A percentile compares a stretch with the other conserved stretches of the same genome.
phyloP scores from a whole-genome alignment of 92 coral and sea anemone genomes.

The Bergia sp. region DNA sequence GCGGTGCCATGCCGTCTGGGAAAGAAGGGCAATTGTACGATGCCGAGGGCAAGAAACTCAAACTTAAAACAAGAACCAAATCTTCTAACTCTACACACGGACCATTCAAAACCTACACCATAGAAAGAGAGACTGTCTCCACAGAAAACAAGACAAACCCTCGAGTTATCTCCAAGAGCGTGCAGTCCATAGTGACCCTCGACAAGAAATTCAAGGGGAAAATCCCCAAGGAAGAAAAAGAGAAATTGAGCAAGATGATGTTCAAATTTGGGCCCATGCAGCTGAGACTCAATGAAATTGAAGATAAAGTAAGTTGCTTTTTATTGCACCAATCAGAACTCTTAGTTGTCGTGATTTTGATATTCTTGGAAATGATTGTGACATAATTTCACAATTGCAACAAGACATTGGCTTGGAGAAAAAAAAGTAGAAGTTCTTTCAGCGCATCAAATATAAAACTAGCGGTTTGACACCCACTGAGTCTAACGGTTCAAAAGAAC shows the following conservation, averaged over 20 bases:
- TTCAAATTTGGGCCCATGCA: constrained; percentile 48
- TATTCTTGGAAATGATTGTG: neutral
- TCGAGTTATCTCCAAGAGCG: constrained; percentile 60
- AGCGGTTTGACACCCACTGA: no score
- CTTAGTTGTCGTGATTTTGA: neutral
- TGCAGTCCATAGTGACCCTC: constrained; percentile 73
- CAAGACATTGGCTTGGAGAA: neutral
- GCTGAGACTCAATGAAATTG: constrained; percentile 24
- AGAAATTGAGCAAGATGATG: constrained; percentile 25
- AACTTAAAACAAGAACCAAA: constrained; percentile 72
- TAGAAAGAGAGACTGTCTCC: constrained; percentile 70
- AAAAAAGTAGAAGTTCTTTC: no score
- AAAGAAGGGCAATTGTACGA: constrained; percentile 22
- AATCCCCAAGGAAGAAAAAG: constrained; percentile 47
- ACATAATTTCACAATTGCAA: neutral
- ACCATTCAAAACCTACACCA: constrained; percentile 78
- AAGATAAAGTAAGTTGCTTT: neutral
- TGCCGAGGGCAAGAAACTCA: constrained; percentile 48
- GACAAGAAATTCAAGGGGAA: constrained; percentile 52
- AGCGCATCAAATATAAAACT: no score
- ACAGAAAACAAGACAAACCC: constrained; percentile 78
- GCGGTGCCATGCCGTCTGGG: constrained; percentile 8
- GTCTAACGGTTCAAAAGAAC: no score
- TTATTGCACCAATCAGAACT: neutral
- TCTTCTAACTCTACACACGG: constrained; percentile 74